Conservation (phyloP, 2,113 vertebrate genomes). For the Mobula birostris region DNA sequence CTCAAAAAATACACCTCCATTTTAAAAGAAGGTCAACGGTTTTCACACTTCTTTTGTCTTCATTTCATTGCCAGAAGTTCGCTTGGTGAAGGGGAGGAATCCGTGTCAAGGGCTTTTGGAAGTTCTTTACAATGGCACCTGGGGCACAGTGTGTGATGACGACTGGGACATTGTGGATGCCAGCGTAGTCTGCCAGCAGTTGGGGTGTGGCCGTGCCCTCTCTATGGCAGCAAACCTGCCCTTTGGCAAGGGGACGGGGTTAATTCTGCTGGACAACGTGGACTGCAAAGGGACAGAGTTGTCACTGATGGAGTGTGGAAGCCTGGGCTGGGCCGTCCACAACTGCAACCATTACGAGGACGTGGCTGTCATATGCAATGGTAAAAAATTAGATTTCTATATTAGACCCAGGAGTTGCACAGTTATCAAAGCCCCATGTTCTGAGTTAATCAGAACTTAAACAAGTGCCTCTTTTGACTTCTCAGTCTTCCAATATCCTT, state of each 20-base stretch:
- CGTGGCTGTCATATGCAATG: slow-evolving; percentile 76
- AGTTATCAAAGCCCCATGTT: background rate
- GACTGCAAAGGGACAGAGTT: slow-evolving; percentile 78
- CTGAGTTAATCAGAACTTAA: too few relatives aligned
- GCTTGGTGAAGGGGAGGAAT: slow-evolving; percentile 71
- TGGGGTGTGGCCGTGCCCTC: slow-evolving; percentile 72
- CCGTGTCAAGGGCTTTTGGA: slow-evolving; percentile 83
- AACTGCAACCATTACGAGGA: slow-evolving; percentile 98
- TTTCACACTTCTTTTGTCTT: background rate
- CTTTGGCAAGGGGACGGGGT: slow-evolving; percentile 75
- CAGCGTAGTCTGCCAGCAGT: slow-evolving; percentile 82
- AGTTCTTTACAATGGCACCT: slow-evolving; percentile 67
- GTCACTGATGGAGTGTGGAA: slow-evolving; percentile 73
- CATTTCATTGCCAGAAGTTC: slow-evolving; percentile 57
- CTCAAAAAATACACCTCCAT: background rate
- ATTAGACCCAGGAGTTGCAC: background rate
- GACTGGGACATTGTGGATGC: slow-evolving; percentile 95
- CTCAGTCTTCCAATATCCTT: too few relatives aligned
- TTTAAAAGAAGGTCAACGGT: background rate
- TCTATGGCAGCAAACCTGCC: slow-evolving; percentile 62
- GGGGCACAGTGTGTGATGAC: slow-evolving; percentile 92
- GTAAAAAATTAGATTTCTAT: slow-evolving; percentile 49
- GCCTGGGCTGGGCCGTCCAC: slow-evolving; percentile 84
- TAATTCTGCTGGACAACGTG: slow-evolving; percentile 87
- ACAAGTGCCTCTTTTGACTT: too few relatives aligned